Base-by-base conservation (phyloP, 2,797 vertebrate genomes). In the Saxicola maurus region DNA sequence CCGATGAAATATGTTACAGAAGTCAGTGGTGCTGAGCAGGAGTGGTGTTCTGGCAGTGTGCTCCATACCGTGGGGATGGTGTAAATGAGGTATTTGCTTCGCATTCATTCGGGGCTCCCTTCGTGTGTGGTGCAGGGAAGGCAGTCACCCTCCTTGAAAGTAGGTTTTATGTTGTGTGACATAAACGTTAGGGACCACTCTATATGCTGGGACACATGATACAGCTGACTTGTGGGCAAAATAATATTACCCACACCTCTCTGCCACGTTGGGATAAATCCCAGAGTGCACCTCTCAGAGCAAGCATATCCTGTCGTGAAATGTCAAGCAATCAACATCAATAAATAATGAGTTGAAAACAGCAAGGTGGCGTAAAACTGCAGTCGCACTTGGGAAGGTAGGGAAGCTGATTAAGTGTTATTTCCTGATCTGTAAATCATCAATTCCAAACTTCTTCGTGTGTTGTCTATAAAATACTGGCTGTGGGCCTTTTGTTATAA, bases 371-470 rank as follows among this genome's bases (percentile, higher is more conserved):
- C 1, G 11, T 95, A 87, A 94, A 96, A 95, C 83, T 90, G 52
- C 91, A 82, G 68, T 17, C 6, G 66, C 1, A 3, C 69, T 94
- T 80, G 76, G 86, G 75, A 94, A 92, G 72, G 87, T 82, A 83
- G 78, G 75, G 77, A 94, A 94, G 86, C 91, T 95, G 95, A 96
- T 97, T 96, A 97, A 94, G 95, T 97, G 94, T 94, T 96, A 95
- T 96, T 97, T 97, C 96, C 96, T 97, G 95, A 93, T 95, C 94
- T 96, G 96, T 97, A 97, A 97, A 96, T 97, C 95, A 96, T 93
- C 88, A 95, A 75, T 97, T 95, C 93, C 93, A 83, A 96, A 88
- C 56, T 69, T 82, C 85, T 96, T 78, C 95, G 86, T 94, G 91
- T 91, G 87, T 91, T 95, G 89, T 95, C 93, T 86, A 95, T 97